Percentiles rank a stretch among this genome's conserved stretches.
Evolutionary conservation across 1,140 invertebrate genomes (phyloP).

Genomic region (Papilio xuthus): DNA sequence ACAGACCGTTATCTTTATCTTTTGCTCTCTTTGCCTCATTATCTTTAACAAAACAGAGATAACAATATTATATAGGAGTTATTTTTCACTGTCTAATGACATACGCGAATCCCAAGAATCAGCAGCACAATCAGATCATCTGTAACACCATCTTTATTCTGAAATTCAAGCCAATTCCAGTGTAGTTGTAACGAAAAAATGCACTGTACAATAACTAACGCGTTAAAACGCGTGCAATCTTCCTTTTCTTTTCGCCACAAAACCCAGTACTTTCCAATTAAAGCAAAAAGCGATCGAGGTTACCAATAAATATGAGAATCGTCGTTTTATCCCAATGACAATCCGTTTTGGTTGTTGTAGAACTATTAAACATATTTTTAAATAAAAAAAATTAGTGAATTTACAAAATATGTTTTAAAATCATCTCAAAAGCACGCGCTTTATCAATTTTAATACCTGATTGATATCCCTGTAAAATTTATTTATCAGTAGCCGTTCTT

Average conservation of each 20-base stretch:
- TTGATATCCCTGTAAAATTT: no score
- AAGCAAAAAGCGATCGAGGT: conserved; percentile 42
- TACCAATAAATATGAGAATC: conserved; percentile 32
- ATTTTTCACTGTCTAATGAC: not conserved
- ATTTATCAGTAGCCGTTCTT: no score
- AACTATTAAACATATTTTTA: not conserved
- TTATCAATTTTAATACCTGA: no score
- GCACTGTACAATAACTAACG: not conserved
- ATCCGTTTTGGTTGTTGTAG: not conserved
- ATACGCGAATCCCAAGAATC: not conserved
- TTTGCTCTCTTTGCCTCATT: no score
- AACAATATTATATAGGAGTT: no score
- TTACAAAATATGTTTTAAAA: no score
- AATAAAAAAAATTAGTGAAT: not conserved
- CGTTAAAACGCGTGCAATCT: not conserved
- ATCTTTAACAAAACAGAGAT: not conserved
- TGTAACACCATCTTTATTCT: not conserved
- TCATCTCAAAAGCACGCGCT: no score
- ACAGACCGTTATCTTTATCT: no score
- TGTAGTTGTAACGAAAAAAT: not conserved
- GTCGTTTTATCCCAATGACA: not conserved
- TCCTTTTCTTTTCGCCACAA: not conserved
- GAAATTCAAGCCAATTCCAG: not conserved
- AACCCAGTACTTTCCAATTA: conserved; percentile 30
- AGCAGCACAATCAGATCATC: not conserved